Evolutionary conservation across 2,888 invertebrate genomes (phyloP).

Genomic region (Sycophila texana): DNA sequence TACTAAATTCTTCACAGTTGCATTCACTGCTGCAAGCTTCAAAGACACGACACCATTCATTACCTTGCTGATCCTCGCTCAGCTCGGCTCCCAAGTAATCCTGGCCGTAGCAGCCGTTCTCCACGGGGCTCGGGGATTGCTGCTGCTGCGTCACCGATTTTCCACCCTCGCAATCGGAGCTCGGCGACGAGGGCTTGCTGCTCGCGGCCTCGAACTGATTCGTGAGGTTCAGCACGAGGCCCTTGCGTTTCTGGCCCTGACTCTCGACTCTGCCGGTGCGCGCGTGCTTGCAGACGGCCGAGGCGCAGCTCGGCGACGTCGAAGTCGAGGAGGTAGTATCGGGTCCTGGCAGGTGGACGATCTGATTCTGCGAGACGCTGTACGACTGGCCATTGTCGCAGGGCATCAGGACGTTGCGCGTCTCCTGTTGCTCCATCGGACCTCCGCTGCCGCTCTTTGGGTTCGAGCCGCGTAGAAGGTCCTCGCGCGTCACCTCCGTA

Average conservation of each 20-base stretch:
- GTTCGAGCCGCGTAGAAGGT: slow-evolving; percentile 69
- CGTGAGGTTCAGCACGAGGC: slow-evolving; percentile 78
- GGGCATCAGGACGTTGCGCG: slow-evolving; percentile 89
- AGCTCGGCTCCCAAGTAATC: slow-evolving; percentile 46
- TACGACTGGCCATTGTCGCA: slow-evolving; percentile 91
- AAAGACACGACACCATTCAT: neutral
- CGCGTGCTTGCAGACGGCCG: slow-evolving; percentile 27
- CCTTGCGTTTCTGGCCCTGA: slow-evolving; percentile 75
- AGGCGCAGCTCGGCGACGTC: slow-evolving; percentile 7
- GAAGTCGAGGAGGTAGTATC: slow-evolving; percentile 64
- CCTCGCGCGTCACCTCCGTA: slow-evolving; percentile 71
- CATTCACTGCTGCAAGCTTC: no score
- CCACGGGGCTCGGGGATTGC: slow-evolving; percentile 46
- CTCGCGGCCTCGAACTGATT: slow-evolving; percentile 78
- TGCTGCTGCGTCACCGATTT: slow-evolving; percentile 37
- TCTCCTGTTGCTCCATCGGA: slow-evolving; percentile 76
- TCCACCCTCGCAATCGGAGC: slow-evolving; percentile 62
- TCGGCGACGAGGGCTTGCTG: slow-evolving; percentile 73
- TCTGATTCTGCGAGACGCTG: slow-evolving; percentile 93
- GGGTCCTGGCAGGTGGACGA: slow-evolving; percentile 86
- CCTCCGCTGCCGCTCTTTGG: slow-evolving; percentile 68
- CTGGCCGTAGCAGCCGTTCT: slow-evolving; percentile 54
- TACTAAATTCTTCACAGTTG: neutral
- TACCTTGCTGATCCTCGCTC: slow-evolving; percentile 28
- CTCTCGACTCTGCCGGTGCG: slow-evolving; percentile 79